Base-by-base conservation (phyloP, 2,113 vertebrate species). In the Hiodon tergisus region DNA sequence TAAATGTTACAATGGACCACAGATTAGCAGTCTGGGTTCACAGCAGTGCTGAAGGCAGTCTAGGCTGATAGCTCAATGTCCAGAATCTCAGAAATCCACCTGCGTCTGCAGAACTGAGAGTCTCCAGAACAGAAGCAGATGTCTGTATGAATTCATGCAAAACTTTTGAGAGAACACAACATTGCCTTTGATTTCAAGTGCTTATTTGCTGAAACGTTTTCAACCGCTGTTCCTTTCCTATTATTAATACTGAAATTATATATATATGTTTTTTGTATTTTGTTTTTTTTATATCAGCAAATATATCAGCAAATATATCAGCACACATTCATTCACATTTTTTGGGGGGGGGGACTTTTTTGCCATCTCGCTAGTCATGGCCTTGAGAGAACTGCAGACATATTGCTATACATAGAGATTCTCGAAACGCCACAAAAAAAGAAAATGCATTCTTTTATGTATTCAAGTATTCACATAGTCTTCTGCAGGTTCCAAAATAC, bases 301-400 rank as follows among this genome's bases (percentile, higher is more conserved):
- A n/a, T n/a, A 31, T 31, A 31, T 31, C 31, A 31, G 31, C 31
- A 31, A 31, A 31, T 31, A 31, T 11, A 59, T 60, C 9, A 60
- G 47, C 69, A 74, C 10, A 77, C 54, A 60, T 77, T 74, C 59
- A 79, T 73, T 69, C 17, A 76, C 68, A 71, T 75, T 62, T 76
- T 47, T 17, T 54, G 31, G 0, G 31, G 31, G 31, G 31, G 31
- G 31, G 31, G 31, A 31, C 31, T 31, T 31, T 81, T 78, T 76
- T 78, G 80, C 84, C 89, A 88, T 77, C 72, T 94, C 92, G 88
- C 92, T 88, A 84, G 76, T 97, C 95, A 96, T 90, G 77, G 91
- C 94, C 91, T 69, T 61, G 61, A 55, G 53, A 71, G 68, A 79
- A 78, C 78, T 79, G 77, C 79, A 83, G 78, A 78, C 86, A 76